These are phyloP conservation scores for Leguminivora glycinivorella DNA, from an alignment of 1,140 invertebrate species.

Conservation along the genomic window DNA sequence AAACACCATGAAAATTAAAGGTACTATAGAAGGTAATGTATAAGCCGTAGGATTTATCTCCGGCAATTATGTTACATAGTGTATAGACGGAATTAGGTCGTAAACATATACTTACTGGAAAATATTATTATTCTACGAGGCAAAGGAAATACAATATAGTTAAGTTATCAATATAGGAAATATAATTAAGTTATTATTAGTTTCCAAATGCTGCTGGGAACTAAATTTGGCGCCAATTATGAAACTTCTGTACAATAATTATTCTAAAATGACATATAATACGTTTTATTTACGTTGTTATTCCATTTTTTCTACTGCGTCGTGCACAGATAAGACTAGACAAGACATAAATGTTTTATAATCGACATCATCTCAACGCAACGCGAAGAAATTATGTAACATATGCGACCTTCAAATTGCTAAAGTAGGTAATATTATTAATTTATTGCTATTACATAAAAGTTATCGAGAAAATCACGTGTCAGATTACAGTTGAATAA, in stretches of 20 bases:
- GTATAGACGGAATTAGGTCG: no score
- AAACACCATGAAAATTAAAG: no score
- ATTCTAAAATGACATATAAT: background rate
- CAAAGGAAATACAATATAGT: background rate
- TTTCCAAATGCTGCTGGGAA: no score
- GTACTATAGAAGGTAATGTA: no score
- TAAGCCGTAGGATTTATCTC: no score
- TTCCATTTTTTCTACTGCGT: background rate
- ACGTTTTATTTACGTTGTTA: background rate
- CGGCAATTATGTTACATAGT: no score
- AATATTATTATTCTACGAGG: background rate
- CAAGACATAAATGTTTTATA: background rate
- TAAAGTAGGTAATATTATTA: background rate
- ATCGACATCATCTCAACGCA: background rate
- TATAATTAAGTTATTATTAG: no score
- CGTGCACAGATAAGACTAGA: background rate
- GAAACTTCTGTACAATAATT: no score
- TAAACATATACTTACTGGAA: slow-evolving; percentile 18
- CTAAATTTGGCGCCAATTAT: no score
- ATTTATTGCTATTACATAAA: slow-evolving; percentile 12
- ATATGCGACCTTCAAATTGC: background rate
- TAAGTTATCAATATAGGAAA: no score
- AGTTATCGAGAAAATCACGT: background rate
- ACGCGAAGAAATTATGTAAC: background rate
- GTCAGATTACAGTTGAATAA: background rate